These are phyloP conservation scores for Drosophila acutilabella DNA, from an alignment of 2,888 invertebrate species.

Conservation along the genomic window DNA sequence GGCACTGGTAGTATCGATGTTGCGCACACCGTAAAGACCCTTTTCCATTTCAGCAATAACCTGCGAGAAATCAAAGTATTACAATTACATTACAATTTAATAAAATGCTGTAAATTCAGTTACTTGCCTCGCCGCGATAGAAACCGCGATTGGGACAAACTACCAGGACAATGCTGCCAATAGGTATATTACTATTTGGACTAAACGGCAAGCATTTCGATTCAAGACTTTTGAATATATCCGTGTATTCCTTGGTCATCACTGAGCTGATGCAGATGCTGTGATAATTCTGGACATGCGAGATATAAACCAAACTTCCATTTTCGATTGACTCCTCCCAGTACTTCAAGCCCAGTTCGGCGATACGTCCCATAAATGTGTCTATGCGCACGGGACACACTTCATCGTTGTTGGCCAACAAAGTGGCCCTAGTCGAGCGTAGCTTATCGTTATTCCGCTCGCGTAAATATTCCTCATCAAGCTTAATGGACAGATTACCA, in stretches of 20 bases:
- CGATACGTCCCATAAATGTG: constrained; percentile 41
- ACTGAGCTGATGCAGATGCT: constrained; percentile 51
- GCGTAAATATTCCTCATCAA: constrained; percentile 11
- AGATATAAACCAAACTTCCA: constrained; percentile 47
- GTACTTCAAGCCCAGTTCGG: constrained; percentile 39
- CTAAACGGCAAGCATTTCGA: constrained; percentile 41
- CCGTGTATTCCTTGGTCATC: constrained; percentile 32
- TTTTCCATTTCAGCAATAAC: constrained; percentile 19
- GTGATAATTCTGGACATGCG: constrained; percentile 33
- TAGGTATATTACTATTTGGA: neutral
- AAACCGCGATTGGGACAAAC: constrained; percentile 7
- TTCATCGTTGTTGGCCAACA: constrained; percentile 21
- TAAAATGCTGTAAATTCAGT: neutral
- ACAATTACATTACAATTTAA: neutral
- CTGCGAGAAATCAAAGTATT: constrained; percentile 14
- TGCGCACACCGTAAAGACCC: constrained; percentile 36
- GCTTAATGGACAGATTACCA: constrained; percentile 32
- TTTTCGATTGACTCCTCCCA: constrained; percentile 52
- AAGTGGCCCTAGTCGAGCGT: constrained; percentile 5
- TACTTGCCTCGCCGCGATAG: constrained; percentile 56
- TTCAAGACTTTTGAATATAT: constrained; percentile 43
- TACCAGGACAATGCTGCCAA: constrained; percentile 53
- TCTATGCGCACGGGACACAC: constrained; percentile 32
- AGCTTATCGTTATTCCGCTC: neutral
- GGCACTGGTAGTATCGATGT: constrained; percentile 52